A percentile compares a stretch with the other conserved stretches of the same genome.
These are phyloP conservation scores for Mimas tiliae DNA, from an alignment of 2,888 invertebrate species.

Conservation along the genomic window DNA sequence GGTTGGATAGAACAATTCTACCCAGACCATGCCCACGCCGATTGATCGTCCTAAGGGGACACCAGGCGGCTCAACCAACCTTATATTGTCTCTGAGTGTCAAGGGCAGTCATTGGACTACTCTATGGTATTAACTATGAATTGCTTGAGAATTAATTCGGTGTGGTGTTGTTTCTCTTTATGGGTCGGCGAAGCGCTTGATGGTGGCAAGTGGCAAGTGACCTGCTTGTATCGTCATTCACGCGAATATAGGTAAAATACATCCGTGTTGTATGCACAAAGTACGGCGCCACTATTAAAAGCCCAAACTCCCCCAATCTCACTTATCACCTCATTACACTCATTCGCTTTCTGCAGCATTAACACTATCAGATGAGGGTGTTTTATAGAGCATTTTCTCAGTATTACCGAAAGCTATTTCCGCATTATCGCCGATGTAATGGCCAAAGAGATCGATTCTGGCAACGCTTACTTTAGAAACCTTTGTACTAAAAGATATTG, in stretches of 20 bases:
- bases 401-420: conserved; percentile 17
- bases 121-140: too few species aligned
- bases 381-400: conserved; percentile 23
- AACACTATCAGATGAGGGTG: conserved; percentile 19
- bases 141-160: too few species aligned
- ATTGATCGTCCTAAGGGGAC: too few species aligned
- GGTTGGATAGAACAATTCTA: too few species aligned
- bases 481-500: conserved; percentile 8
- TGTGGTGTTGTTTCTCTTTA: too few species aligned
- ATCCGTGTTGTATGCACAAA: not conserved
- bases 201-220: too few species aligned
- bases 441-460: conserved; percentile 8
- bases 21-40: too few species aligned
- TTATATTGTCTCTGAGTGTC: too few species aligned
- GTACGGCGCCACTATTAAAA: not conserved
- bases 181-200: too few species aligned
- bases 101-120: too few species aligned
- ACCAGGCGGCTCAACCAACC: too few species aligned
- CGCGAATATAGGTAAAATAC: not conserved
- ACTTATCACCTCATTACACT: conserved; percentile 8
- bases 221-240: too few species aligned
- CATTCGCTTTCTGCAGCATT: conserved; percentile 6
- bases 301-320: not conserved
- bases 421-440: conserved; percentile 18
- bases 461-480: not conserved